phyloP scores from a whole-genome alignment of 1,140 invertebrate species.

The Drosophila cardini region DNA sequence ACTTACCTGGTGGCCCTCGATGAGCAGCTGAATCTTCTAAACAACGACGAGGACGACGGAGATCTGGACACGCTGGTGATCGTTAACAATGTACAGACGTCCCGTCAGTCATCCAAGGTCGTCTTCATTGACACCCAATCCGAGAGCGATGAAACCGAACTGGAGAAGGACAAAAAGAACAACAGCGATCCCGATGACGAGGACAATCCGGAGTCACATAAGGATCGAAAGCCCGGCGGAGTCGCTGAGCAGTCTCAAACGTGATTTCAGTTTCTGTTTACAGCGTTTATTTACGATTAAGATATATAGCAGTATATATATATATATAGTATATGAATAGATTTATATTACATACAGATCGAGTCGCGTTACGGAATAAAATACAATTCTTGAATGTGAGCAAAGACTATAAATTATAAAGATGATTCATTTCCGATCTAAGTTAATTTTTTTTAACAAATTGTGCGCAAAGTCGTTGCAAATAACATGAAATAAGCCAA shows the following conservation, averaged over 20 bases:
- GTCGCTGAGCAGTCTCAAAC: background rate
- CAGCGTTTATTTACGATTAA: constrained; percentile 49
- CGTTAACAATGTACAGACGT: background rate
- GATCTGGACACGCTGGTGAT: background rate
- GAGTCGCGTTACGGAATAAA: constrained; percentile 47
- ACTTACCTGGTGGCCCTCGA: constrained; percentile 90
- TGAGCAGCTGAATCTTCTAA: constrained; percentile 85
- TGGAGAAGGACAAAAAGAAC: background rate
- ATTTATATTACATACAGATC: constrained; percentile 44
- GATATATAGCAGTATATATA: constrained; percentile 9
- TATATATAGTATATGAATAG: constrained; percentile 43
- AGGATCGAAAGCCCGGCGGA: background rate
- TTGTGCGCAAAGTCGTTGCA: no score
- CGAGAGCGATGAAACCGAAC: background rate
- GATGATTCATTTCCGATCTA: no score
- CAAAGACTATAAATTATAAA: no score
- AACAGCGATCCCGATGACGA: background rate
- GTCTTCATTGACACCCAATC: background rate
- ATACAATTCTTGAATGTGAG: constrained; percentile 53
- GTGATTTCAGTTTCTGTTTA: background rate
- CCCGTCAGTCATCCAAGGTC: background rate
- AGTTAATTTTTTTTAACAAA: no score
- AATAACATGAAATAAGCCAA: no score
- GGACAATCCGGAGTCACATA: background rate
- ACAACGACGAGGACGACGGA: background rate